Evolutionary conservation across 2,797 vertebrate species (phyloP).

Genomic region (Parotocinclus haroldoi): DNA sequence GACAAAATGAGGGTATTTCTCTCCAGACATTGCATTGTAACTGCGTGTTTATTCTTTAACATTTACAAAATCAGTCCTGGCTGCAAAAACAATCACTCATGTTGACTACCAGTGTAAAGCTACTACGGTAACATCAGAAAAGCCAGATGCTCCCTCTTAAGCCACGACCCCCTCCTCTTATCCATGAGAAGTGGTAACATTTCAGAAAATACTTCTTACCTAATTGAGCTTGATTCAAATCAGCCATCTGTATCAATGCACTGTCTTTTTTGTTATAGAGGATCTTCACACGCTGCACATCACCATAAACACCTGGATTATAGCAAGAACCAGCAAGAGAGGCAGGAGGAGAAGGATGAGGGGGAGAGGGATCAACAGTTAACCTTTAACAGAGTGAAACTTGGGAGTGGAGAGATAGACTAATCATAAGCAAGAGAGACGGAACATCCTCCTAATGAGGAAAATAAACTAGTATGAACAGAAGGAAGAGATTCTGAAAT

Average conservation of each 20-base stretch:
- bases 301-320: constrained; percentile 89
- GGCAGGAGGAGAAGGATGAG: constrained; percentile 49
- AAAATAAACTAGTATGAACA: constrained; percentile 82
- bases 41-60: too few species aligned
- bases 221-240: constrained; percentile 92
- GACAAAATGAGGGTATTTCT: too few species aligned
- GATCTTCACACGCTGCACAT: constrained; percentile 98
- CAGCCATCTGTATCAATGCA: constrained; percentile 96
- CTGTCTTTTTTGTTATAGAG: constrained; percentile 99
- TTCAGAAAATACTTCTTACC: constrained; percentile 72
- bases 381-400: constrained; percentile 62
- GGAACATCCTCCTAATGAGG: constrained; percentile 79
- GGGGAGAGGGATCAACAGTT: constrained; percentile 53
- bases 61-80: not conserved
- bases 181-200: too few species aligned
- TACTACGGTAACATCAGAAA: too few species aligned
- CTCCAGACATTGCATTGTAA: too few species aligned
- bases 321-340: constrained; percentile 44
- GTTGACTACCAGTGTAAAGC: too few species aligned
- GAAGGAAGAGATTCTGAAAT: constrained; percentile 80
- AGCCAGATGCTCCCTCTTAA: too few species aligned
- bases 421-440: constrained; percentile 59
- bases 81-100: too few species aligned
- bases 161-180: too few species aligned
- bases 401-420: constrained; percentile 63